Percentiles rank a stretch among this genome's conserved stretches.
These are phyloP conservation scores for Palythoa heliodiscus DNA, from an alignment of 92 coral and sea anemone genomes.

Conservation along the genomic window DNA sequence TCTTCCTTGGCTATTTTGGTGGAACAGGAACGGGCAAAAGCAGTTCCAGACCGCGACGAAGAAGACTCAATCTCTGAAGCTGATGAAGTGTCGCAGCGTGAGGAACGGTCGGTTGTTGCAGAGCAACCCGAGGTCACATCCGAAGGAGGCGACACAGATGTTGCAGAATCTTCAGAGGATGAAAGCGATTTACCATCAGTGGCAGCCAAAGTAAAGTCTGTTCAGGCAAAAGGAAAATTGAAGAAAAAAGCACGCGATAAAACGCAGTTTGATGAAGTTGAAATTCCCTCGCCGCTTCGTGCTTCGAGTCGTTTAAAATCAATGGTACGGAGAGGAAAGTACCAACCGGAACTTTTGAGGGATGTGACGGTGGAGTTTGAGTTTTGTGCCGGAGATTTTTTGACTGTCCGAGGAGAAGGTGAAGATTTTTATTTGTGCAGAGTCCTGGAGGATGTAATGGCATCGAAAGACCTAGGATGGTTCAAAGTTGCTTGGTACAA, in stretches of 20 bases:
- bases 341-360: slow-evolving; percentile 47
- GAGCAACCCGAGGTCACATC: slow-evolving; percentile 54
- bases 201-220: slow-evolving; percentile 33
- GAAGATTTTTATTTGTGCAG: slow-evolving; percentile 85
- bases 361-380: slow-evolving; percentile 82
- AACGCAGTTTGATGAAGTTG: neutral
- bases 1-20: slow-evolving; percentile 77
- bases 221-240: slow-evolving; percentile 6
- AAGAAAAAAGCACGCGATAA: neutral
- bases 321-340: slow-evolving; percentile 72
- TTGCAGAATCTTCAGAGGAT: slow-evolving; percentile 57
- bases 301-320: slow-evolving; percentile 86
- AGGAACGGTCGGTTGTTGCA: slow-evolving; percentile 2
- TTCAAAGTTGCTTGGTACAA: slow-evolving; percentile 85
- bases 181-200: slow-evolving; percentile 55
- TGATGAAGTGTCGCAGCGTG: slow-evolving; percentile 10
- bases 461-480: slow-evolving; percentile 47
- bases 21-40: slow-evolving; percentile 67
- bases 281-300: slow-evolving; percentile 52
- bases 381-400: slow-evolving; percentile 78
- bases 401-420: slow-evolving; percentile 89
- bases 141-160: slow-evolving; percentile 80
- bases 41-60: slow-evolving; percentile 43
- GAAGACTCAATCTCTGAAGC: slow-evolving; percentile 36
- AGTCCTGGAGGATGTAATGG: slow-evolving; percentile 70